Percentiles rank a stretch among this genome's conserved stretches.
phyloP scores from a whole-genome alignment of 2,797 vertebrate species.

The Thaleichthys pacificus region DNA sequence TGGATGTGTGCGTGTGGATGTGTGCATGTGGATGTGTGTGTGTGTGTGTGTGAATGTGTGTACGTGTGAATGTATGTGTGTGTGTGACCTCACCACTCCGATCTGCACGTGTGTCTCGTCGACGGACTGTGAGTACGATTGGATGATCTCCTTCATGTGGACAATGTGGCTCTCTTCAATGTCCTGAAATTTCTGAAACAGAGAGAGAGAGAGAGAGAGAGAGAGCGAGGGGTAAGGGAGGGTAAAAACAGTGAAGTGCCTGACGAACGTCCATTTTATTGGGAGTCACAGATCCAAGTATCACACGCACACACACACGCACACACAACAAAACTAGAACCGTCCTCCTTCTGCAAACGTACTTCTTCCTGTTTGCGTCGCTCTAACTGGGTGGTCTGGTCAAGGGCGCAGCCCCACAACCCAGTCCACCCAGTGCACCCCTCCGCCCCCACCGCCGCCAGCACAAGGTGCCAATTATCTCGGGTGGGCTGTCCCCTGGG shows the following conservation, averaged over 20 bases:
- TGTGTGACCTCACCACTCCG: constrained; percentile 82
- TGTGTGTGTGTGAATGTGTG: constrained; percentile 3
- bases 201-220: constrained; percentile 2
- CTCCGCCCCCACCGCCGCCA: constrained; percentile 13
- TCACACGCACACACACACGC: not conserved
- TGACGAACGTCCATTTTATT: not conserved
- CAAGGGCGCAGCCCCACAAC: not conserved
- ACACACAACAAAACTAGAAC: constrained; percentile 9
- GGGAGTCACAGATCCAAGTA: constrained; percentile 1
- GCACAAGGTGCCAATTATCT: constrained; percentile 47
- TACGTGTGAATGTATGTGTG: constrained; percentile 11
- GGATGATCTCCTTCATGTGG: constrained; percentile 95
- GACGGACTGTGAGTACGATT: constrained; percentile 86
- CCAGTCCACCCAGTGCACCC: too few relatives aligned
- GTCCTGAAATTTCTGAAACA: constrained; percentile 92
- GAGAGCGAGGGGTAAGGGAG: constrained; percentile 9
- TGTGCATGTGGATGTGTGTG: constrained; percentile 4
- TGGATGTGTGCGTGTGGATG: constrained; percentile 1
- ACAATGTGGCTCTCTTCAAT: constrained; percentile 94
- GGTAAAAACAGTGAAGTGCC: not conserved
- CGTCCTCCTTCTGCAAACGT: constrained; percentile 35
- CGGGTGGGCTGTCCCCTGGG: constrained; percentile 30
- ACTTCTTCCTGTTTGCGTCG: constrained; percentile 41
- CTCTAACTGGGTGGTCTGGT: constrained; percentile 64
- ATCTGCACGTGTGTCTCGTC: constrained; percentile 93